phyloP scores from a whole-genome alignment of 2,888 invertebrate genomes.

The Dasysyrphus albostriatus region DNA sequence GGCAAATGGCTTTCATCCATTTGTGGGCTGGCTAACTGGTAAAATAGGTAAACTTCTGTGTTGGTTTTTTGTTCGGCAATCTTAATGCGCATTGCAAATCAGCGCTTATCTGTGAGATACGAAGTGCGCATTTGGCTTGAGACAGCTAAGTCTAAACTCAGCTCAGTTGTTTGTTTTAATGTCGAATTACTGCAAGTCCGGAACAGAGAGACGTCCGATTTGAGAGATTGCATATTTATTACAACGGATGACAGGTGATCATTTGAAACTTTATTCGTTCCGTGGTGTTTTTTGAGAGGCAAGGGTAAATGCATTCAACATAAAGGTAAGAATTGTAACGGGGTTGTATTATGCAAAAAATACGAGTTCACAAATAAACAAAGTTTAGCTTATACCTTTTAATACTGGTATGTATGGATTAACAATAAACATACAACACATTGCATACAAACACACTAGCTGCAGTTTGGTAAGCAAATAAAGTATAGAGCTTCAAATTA shows the following conservation, averaged over 20 bases:
- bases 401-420: no score
- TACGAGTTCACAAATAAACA: no score
- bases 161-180: slow-evolving; percentile 39
- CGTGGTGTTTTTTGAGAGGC: background rate
- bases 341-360: no score
- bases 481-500: no score
- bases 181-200: slow-evolving; percentile 48
- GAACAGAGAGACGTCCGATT: slow-evolving; percentile 25
- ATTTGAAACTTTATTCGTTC: background rate
- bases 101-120: slow-evolving; percentile 69
- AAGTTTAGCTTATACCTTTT: no score
- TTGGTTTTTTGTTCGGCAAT: slow-evolving; percentile 24
- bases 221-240: slow-evolving; percentile 53
- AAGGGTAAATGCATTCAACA: background rate
- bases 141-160: background rate
- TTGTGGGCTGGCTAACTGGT: slow-evolving; percentile 46
- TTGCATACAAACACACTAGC: no score
- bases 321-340: background rate
- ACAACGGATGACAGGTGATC: slow-evolving; percentile 37
- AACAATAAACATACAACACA: no score
- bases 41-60: slow-evolving; percentile 50
- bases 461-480: no score
- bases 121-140: slow-evolving; percentile 45
- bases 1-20: slow-evolving; percentile 60
- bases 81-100: slow-evolving; percentile 72